phyloP scores from a whole-genome alignment of 30 jellyfish, hydroid and myxozoan genomes.

The Clytia hemisphaerica region DNA sequence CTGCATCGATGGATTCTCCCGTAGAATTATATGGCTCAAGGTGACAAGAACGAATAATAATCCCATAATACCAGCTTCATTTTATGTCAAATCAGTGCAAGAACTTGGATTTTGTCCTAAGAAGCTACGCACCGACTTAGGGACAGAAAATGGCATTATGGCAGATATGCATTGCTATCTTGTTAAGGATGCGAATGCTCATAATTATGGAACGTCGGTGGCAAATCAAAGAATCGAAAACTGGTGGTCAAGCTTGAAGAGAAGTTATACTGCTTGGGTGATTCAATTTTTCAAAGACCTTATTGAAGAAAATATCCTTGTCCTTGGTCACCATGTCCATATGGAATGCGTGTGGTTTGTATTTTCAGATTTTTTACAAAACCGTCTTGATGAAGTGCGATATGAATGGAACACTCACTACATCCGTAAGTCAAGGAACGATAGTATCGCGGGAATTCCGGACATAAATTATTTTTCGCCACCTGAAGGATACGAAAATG shows the following conservation, averaged over 20 bases:
- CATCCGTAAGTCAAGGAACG: slow-evolving; percentile 11
- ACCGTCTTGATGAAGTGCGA: background rate
- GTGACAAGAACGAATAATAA: slow-evolving; percentile 25
- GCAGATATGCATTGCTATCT: slow-evolving; percentile 33
- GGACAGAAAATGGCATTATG: slow-evolving; percentile 38
- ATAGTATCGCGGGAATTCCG: slow-evolving; percentile 15
- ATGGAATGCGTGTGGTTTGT: no score
- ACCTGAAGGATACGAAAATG: no score
- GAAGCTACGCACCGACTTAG: slow-evolving; percentile 26
- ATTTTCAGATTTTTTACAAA: no score
- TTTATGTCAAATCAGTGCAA: slow-evolving; percentile 10
- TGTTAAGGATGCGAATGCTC: slow-evolving; percentile 26
- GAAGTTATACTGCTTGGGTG: slow-evolving; percentile 25
- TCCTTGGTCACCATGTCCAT: background rate
- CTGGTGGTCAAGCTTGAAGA: slow-evolving; percentile 29
- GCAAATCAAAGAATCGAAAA: slow-evolving; percentile 32
- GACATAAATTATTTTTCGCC: background rate
- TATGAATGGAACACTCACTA: slow-evolving; percentile 12
- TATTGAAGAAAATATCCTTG: background rate
- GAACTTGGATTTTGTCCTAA: slow-evolving; percentile 33
- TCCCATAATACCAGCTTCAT: slow-evolving; percentile 25
- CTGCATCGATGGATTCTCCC: slow-evolving; percentile 38
- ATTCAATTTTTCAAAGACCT: slow-evolving; percentile 14
- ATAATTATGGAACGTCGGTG: slow-evolving; percentile 26
- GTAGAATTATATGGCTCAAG: slow-evolving; percentile 26